Percentiles rank a stretch among this genome's conserved stretches.
Conservation (phyloP, 2,797 vertebrate genomes). For the Cossypha dichroa region DNA sequence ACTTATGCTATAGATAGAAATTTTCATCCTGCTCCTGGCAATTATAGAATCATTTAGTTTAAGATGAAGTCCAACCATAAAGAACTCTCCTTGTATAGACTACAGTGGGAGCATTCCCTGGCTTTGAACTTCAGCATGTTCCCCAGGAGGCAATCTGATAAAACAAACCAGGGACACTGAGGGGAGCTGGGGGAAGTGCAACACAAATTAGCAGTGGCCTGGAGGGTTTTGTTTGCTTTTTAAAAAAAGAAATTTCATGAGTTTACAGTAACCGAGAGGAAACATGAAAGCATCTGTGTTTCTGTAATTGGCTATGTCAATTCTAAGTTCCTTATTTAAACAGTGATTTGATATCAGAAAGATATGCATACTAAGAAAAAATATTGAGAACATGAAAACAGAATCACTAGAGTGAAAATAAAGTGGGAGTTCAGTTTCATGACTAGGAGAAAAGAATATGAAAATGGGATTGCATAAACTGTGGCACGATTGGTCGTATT, state of each 20-base stretch:
- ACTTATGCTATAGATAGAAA: neutral
- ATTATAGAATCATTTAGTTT: neutral
- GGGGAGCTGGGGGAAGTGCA: neutral
- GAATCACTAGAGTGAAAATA: neutral
- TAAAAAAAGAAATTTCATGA: neutral
- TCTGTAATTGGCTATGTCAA: neutral
- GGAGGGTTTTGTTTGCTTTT: conserved; percentile 31
- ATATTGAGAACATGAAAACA: neutral
- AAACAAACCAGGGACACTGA: neutral
- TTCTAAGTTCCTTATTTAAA: neutral
- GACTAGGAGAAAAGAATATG: neutral
- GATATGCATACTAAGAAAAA: neutral
- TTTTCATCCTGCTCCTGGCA: neutral
- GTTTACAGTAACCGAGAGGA: conserved; percentile 10
- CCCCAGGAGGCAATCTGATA: conserved; percentile 29
- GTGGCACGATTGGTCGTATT: neutral
- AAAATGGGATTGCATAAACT: neutral
- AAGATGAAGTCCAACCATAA: neutral
- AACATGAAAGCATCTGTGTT: neutral
- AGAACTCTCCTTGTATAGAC: neutral
- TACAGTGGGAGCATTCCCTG: conserved; percentile 24
- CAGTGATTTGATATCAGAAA: neutral
- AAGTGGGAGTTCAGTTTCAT: neutral
- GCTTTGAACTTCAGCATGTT: neutral
- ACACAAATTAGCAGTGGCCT: conserved; percentile 1